These are phyloP conservation scores for Sphinx pinastri DNA, from an alignment of 2,888 invertebrate species.

Conservation along the genomic window DNA sequence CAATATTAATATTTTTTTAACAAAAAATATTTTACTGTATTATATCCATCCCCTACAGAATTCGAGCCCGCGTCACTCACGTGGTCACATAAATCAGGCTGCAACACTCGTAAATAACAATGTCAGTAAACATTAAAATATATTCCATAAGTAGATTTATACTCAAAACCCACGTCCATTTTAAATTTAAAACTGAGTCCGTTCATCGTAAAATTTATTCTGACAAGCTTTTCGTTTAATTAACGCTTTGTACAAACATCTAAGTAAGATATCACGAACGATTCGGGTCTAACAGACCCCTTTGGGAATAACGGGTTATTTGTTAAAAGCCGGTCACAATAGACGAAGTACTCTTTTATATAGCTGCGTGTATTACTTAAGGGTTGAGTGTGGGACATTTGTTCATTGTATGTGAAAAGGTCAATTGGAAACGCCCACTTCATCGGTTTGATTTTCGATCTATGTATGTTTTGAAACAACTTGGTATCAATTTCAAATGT, in stretches of 20 bases:
- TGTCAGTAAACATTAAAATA: background rate
- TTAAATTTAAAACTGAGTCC: conserved; percentile 1
- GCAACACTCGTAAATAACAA: background rate
- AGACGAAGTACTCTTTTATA: background rate
- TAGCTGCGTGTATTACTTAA: background rate
- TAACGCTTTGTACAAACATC: conserved; percentile 15
- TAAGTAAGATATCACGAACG: conserved; percentile 22
- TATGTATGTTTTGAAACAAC: too few relatives aligned
- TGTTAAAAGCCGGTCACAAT: conserved; percentile 4
- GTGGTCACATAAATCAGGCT: background rate
- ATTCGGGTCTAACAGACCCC: conserved; percentile 7
- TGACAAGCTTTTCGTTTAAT: conserved; percentile 19
- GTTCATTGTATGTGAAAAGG: background rate
- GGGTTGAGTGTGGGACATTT: background rate
- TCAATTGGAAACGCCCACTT: background rate
- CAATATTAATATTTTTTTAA: background rate
- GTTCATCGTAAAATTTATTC: conserved; percentile 14
- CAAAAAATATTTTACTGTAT: background rate
- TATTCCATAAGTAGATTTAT: background rate
- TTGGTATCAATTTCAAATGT: background rate
- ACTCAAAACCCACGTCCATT: background rate
- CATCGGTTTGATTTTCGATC: background rate
- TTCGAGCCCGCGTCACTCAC: background rate
- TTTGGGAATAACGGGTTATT: conserved; percentile 11
- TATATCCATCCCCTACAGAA: background rate